phyloP scores from a whole-genome alignment of 2,888 invertebrate species.

The Lasioglossum leucozonium region DNA sequence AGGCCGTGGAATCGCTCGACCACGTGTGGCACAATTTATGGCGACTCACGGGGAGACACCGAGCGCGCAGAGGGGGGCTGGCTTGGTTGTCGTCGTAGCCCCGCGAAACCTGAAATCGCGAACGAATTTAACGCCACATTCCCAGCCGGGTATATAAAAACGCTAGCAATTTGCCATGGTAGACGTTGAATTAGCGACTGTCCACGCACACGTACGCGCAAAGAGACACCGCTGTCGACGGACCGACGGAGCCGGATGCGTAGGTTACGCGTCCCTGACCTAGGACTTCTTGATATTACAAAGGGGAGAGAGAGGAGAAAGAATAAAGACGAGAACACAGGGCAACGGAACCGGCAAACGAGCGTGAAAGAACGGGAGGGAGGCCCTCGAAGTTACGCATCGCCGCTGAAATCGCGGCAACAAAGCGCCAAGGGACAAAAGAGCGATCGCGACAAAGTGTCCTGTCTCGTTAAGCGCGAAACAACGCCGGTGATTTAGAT shows the following conservation, averaged over 20 bases:
- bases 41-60: slow-evolving; percentile 5
- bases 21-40: slow-evolving; percentile 1
- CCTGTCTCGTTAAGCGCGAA: slow-evolving; percentile 13
- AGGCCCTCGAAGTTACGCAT: slow-evolving; percentile 41
- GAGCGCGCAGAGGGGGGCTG: background rate
- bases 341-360: slow-evolving; percentile 6
- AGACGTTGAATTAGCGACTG: slow-evolving; percentile 36
- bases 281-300: slow-evolving; percentile 60
- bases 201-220: slow-evolving; percentile 18
- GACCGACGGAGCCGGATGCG: slow-evolving; percentile 58
- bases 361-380: slow-evolving; percentile 10
- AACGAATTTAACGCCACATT: slow-evolving; percentile 63
- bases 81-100: background rate
- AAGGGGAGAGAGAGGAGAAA: slow-evolving; percentile 1
- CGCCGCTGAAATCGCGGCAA: slow-evolving; percentile 36
- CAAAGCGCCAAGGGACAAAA: slow-evolving; percentile 45
- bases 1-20: background rate
- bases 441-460: slow-evolving; percentile 16
- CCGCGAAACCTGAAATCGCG: slow-evolving; percentile 43
- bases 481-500: slow-evolving; percentile 10
- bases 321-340: background rate
- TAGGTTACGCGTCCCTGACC: slow-evolving; percentile 74
- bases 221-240: slow-evolving; percentile 1
- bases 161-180: slow-evolving; percentile 51
- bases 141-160: slow-evolving; percentile 36